These are phyloP conservation scores for Baronia brevicornis DNA, from an alignment of 2,888 invertebrate species.

Conservation along the genomic window DNA sequence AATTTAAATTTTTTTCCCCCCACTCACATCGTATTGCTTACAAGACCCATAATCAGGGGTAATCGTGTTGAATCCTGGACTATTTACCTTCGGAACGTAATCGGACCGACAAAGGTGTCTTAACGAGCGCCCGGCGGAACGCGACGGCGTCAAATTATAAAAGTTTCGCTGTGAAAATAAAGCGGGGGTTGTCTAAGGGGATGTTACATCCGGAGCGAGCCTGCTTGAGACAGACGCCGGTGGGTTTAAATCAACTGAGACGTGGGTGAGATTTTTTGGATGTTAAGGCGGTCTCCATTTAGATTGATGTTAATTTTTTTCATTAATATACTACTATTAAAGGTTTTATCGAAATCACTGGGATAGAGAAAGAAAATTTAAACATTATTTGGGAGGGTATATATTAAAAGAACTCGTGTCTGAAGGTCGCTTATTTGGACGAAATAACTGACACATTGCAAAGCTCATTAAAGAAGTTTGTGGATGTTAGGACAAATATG, in stretches of 20 bases:
- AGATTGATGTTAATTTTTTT: not conserved
- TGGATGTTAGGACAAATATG: no score
- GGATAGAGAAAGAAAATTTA: no score
- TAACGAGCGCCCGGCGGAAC: constrained; percentile 43
- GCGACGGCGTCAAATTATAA: constrained; percentile 27
- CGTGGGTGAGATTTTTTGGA: not conserved
- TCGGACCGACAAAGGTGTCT: constrained; percentile 45
- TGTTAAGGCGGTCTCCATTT: not conserved
- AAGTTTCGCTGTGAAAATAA: constrained; percentile 22
- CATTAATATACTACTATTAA: no score
- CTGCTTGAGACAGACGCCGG: constrained; percentile 3
- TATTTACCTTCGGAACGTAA: constrained; percentile 43
- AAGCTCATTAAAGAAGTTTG: no score
- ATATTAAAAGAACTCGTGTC: no score
- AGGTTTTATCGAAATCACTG: no score
- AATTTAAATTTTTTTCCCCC: constrained; percentile 1
- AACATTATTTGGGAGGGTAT: no score
- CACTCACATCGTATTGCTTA: constrained; percentile 32
- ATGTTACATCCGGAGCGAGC: constrained; percentile 3
- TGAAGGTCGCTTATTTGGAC: no score
- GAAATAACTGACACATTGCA: no score
- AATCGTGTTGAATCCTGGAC: constrained; percentile 37
- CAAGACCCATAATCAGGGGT: constrained; percentile 52
- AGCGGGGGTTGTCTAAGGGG: constrained; percentile 6
- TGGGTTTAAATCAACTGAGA: constrained; percentile 6